Conservation (phyloP, 2,888 invertebrate genomes). For the Chrysolina haemoptera region DNA sequence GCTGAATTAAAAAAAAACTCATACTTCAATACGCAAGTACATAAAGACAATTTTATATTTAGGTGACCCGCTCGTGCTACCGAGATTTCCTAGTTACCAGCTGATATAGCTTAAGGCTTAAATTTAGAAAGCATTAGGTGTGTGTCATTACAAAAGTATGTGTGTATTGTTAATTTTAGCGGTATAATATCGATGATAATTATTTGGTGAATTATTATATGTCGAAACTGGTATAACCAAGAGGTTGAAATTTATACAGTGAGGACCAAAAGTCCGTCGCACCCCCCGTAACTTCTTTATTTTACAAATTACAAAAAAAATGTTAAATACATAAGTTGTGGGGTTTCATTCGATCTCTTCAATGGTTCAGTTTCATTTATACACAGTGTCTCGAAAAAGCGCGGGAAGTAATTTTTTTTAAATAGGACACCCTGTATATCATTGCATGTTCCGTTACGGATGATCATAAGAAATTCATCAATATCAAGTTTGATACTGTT, state of each 20-base stretch:
- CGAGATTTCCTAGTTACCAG: slow-evolving; percentile 1
- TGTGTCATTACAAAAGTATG: slow-evolving; percentile 14
- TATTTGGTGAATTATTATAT: background rate
- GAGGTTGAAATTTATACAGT: background rate
- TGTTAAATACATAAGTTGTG: too few species aligned
- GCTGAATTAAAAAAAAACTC: background rate
- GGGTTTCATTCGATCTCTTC: too few species aligned
- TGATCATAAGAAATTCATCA: too few species aligned
- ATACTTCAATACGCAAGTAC: background rate
- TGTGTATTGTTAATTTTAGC: slow-evolving; percentile 15
- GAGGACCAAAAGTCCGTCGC: too few species aligned
- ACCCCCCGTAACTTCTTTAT: too few species aligned
- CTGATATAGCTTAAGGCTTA: slow-evolving; percentile 13
- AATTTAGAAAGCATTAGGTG: slow-evolving; percentile 17
- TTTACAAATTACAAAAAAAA: too few species aligned
- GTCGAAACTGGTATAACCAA: background rate
- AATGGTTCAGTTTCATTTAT: too few species aligned
- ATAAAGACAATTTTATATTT: background rate
- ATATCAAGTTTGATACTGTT: too few species aligned
- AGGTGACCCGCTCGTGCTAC: slow-evolving; percentile 11
- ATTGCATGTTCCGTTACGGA: too few species aligned
- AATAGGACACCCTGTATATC: too few species aligned
- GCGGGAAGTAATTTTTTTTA: too few species aligned
- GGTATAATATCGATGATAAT: background rate
- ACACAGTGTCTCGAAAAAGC: too few species aligned